These are phyloP conservation scores for Scomber japonicus DNA, from an alignment of 2,113 vertebrate species.

Conservation along the genomic window DNA sequence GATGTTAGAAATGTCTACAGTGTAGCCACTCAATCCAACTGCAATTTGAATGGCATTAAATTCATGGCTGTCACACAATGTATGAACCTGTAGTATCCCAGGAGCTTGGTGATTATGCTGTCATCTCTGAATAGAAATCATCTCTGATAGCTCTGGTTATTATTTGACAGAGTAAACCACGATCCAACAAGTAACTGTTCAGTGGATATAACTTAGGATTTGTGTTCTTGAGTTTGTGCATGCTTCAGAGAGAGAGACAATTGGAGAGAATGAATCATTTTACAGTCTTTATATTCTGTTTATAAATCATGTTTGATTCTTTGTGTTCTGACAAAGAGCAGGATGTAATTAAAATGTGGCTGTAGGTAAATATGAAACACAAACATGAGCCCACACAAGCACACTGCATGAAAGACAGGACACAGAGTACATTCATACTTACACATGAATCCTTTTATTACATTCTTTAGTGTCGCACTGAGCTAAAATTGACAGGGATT, in stretches of 20 bases:
- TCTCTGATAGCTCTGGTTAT: slow-evolving; percentile 3
- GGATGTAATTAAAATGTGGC: not conserved
- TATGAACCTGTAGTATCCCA: slow-evolving; percentile 24
- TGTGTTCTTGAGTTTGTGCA: not conserved
- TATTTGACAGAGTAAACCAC: slow-evolving; percentile 27
- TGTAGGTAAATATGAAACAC: not conserved
- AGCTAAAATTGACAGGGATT: no score
- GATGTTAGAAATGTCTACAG: no score
- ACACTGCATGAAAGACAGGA: no score
- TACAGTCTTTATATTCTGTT: not conserved
- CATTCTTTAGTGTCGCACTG: no score
- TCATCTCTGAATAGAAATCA: slow-evolving; percentile 33
- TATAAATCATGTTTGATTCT: not conserved
- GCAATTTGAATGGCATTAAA: no score
- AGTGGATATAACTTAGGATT: slow-evolving; percentile 3
- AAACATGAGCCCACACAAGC: not conserved
- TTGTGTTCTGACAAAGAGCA: not conserved
- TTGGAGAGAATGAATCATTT: no score
- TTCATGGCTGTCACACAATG: slow-evolving; percentile 23
- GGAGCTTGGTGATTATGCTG: slow-evolving; percentile 52
- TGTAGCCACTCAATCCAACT: no score
- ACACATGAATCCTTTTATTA: no score
- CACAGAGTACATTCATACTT: no score
- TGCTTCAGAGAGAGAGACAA: not conserved
- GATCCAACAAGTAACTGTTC: not conserved